These are phyloP conservation scores for Aspidiotus rigidus DNA, from an alignment of 2,888 invertebrate species.

Conservation along the genomic window DNA sequence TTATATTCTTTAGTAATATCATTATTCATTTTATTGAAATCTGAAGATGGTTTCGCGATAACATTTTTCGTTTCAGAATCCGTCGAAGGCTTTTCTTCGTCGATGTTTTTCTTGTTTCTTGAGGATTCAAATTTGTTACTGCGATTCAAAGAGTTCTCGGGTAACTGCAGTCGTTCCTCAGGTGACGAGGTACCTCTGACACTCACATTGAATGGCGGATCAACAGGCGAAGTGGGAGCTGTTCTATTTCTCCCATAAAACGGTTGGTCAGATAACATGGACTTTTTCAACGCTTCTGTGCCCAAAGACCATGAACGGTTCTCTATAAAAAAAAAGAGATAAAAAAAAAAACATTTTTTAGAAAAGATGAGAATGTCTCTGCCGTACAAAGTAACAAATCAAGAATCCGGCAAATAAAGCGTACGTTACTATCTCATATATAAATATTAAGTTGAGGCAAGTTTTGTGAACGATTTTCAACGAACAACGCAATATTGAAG, in stretches of 20 bases:
- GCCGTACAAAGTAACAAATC: too few relatives aligned
- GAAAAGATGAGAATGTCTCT: too few relatives aligned
- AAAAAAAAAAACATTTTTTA: not conserved
- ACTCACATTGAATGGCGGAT: slow-evolving; percentile 1
- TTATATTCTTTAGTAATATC: not conserved
- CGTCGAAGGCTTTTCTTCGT: not conserved
- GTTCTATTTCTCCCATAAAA: slow-evolving; percentile 16
- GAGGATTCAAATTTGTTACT: too few relatives aligned
- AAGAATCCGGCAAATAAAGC: too few relatives aligned
- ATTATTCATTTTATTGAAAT: not conserved
- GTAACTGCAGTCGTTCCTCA: too few relatives aligned
- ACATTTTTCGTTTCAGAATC: not conserved
- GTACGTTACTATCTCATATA: too few relatives aligned
- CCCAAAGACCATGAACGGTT: slow-evolving; percentile 28
- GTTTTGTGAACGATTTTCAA: too few relatives aligned
- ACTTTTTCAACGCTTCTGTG: slow-evolving; percentile 16
- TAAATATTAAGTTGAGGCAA: too few relatives aligned
- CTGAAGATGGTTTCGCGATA: not conserved
- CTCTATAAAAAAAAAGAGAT: slow-evolving; percentile 14
- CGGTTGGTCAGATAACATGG: not conserved
- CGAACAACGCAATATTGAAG: too few relatives aligned
- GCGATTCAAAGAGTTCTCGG: too few relatives aligned
- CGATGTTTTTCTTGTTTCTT: not conserved
- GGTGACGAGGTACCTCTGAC: not conserved
- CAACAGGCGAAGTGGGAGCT: slow-evolving; percentile 26